Base-by-base conservation (phyloP, 2,888 invertebrate species). In the Cryptophagus acutangulus region DNA sequence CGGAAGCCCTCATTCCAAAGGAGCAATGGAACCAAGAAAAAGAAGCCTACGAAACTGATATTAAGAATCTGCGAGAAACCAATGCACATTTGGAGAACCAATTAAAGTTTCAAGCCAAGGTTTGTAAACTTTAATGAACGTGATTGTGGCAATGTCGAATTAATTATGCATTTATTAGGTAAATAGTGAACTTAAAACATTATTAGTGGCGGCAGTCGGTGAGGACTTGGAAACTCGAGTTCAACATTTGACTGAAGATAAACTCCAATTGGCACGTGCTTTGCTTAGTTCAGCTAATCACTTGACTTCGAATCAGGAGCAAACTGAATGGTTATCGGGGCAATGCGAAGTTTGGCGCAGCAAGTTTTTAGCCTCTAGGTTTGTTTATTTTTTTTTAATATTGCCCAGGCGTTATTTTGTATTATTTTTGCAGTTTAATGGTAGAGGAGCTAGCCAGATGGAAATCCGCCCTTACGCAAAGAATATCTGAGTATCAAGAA, bases 321-420 rank as follows among this genome's bases (percentile, higher is more conserved):
- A 92, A 72, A 86, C 91, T 2, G 95, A 96, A 65, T 88, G 87
- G 77, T 71, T 95, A 24, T 87, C 90, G 12, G 91, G 94, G 0
- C 92, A 94, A 62, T 91, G 92, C 64, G 94, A 96, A 72, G 91
- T 95, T 35, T 96, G 94, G 94, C 78, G 92, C 48, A 93, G 92
- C 64, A 96, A 95, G 78, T 96, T 92, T 70, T 74, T 94, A 54
- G 94, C 95, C 15, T 90, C 90, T 73, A 88, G 87, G 87, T 87
- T 71, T 33, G 6, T 6, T 20, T n/a, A n/a, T n/a, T n/a, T n/a
- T n/a, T n/a, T n/a, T n/a, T n/a, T n/a, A n/a, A n/a, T n/a, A n/a
- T n/a, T n/a, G n/a, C n/a, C n/a, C n/a, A n/a, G n/a, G n/a, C n/a
- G n/a, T n/a, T n/a, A n/a, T n/a, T n/a, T n/a, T n/a, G n/a, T n/a